phyloP scores from a whole-genome alignment of 2,888 invertebrate species.

The Coleophora deauratella region DNA sequence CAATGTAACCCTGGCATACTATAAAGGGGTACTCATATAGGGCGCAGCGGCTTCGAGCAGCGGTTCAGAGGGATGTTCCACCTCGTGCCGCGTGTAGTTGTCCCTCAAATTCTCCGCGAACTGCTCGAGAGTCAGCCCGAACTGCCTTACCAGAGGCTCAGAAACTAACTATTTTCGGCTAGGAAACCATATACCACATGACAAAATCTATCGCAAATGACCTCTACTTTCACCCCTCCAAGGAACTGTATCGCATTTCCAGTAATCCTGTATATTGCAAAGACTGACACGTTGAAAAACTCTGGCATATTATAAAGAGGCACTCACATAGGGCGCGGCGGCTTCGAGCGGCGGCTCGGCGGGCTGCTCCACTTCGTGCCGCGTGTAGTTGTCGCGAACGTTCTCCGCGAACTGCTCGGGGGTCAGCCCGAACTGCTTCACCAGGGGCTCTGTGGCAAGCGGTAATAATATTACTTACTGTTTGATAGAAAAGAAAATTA shows the following conservation, averaged over 20 bases:
- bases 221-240: no score
- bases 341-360: conserved; percentile 87
- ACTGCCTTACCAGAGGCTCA: conserved; percentile 90
- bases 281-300: no score
- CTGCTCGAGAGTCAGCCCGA: conserved; percentile 94
- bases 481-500: no score
- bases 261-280: no score
- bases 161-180: conserved; percentile 15
- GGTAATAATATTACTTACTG: neutral
- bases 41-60: conserved; percentile 88
- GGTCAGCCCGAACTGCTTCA: conserved; percentile 92
- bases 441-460: conserved; percentile 78
- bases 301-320: conserved; percentile 14
- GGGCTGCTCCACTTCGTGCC: conserved; percentile 96
- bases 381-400: conserved; percentile 94
- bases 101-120: conserved; percentile 97
- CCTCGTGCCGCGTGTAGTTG: conserved; percentile 95
- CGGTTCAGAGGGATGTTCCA: conserved; percentile 92
- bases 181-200: no score
- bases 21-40: conserved; percentile 79
- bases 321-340: conserved; percentile 83
- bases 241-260: no score
- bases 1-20: no score
- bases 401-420: conserved; percentile 98
- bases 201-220: no score